Evolutionary conservation across 1,140 invertebrate genomes (phyloP), one percentile per base, ranked within the genome.

Genomic region (Procambarus clarkii): DNA sequence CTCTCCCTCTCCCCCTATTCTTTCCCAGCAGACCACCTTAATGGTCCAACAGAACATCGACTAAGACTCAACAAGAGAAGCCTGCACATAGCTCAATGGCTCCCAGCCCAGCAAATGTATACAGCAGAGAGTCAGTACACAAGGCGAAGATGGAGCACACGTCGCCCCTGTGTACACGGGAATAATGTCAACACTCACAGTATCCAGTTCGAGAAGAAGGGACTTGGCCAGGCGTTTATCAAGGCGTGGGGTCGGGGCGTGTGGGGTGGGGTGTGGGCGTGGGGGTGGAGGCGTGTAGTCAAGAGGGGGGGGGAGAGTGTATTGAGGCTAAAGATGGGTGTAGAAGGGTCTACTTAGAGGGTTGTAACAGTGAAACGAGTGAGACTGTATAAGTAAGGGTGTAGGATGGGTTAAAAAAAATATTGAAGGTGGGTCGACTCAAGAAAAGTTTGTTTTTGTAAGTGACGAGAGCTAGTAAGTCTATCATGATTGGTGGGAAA

Each of bases 51-150:
- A 79, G 50, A 50, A 8, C 13, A 3, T 7, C 7, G 79, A 24
- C 24, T 8, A 45, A 21, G 48, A 34, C 46, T 81, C 44, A 54
- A 54, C 48, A 81, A 81, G 79, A 50, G 48, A 58, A 48, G 48
- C 54, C 24, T 54, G 79, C 79, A 58, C 79, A 81, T 81, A 58
- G 24, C 48, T 81, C 79, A 81, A 81, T 81, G 48, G 48, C 79
- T 81, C 45, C 46, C 79, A 81, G 79, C 13, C 24, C 48, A 11
- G 79, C 79, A 81, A 81, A 81, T 74, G 69, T 74, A 74, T 74
- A 74, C 69, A 74, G 69, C 4, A 24, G 69, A 74, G 69, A 24
- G 69, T 74, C 2, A 34, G 69, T 74, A 74, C 69, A 74, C 69
- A 74, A 4, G 11, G 4, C 13, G 3, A 11, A 74, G 69, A 74